Base-by-base conservation (phyloP, 2,888 invertebrate species). In the Volucella inanis region DNA sequence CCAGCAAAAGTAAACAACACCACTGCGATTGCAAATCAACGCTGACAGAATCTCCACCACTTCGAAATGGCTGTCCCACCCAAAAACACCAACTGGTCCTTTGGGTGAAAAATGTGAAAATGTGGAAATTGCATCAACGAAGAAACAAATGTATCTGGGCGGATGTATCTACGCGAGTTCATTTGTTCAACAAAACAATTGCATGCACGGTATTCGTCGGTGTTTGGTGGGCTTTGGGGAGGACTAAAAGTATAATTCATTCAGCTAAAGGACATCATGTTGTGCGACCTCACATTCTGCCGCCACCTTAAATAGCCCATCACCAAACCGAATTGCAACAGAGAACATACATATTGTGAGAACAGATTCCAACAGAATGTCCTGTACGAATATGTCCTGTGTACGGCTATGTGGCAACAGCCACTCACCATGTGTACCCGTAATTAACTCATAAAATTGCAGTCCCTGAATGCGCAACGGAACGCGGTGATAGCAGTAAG, bases 381-480 rank as follows among this genome's bases (percentile, higher is more conserved):
- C 22, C 22, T 22, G 22, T 22, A n/a, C n/a, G n/a, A n/a, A n/a
- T n/a, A 22, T 22, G 67, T 18, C 47, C 41, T 50, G 31, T 67
- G 43, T 45, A n/a, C 45, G 11, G 3, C 12, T 45, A 6, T 68
- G 68, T 49, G 62, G 54, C 72, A 67, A 49, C 49, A 41, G 41
- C 77, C 78, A 68, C 67, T 72, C 82, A 74, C 72, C 71, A 71
- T 75, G 62, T 85, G 76, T 47, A 64, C 59, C 71, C 72, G 80
- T 85, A 85, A 85, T 85, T 85, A 85, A 85, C 85, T 85, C 85
- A 85, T 85, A 85, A 85, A 85, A 85, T 85, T 85, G 85, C 76
- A 81, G 68, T 77, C 68, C 62, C 47, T 45, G 71, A 72, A 67
- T 76, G 76, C 59, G 82, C 55, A 50, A 15, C n/a, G 31, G 45